phyloP scores from a whole-genome alignment of 2,113 vertebrate genomes.

The Ammodramus savannarum region DNA sequence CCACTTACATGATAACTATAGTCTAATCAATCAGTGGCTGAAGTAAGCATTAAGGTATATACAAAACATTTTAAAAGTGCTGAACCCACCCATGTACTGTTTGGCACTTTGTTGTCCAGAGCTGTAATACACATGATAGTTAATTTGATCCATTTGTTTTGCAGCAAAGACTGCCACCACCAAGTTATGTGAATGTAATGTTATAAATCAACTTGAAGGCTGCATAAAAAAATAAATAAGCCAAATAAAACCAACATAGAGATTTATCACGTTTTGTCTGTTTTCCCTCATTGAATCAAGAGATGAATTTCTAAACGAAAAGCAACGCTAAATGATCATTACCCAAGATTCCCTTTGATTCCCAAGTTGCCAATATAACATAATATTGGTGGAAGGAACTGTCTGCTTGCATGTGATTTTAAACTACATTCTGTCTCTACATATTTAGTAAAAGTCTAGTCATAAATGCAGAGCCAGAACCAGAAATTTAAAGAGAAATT shows the following conservation, averaged over 20 bases:
- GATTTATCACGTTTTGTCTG: conserved; percentile 12
- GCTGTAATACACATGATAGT: conserved; percentile 25
- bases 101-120: conserved; percentile 18
- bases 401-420: background rate
- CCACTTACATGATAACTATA: conserved; percentile 5
- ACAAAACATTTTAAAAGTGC: conserved; percentile 19
- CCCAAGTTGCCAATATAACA: background rate
- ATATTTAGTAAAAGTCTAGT: background rate
- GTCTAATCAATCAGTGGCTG: conserved; percentile 46
- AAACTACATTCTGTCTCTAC: background rate
- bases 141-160: conserved; percentile 67
- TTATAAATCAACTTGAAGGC: conserved; percentile 62
- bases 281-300: background rate
- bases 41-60: conserved; percentile 12
- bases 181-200: conserved; percentile 42
- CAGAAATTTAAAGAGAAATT: background rate
- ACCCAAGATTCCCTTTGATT: background rate
- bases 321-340: background rate
- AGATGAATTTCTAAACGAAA: background rate
- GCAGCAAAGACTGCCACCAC: conserved; percentile 32
- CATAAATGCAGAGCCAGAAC: background rate
- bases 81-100: conserved; percentile 23
- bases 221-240: conserved; percentile 49
- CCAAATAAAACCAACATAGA: conserved; percentile 33
- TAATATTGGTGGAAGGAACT: background rate